A percentile compares a stretch with the other conserved stretches of the same genome.
These are phyloP conservation scores for Timema podura DNA, from an alignment of 2,888 invertebrate genomes.

Conservation along the genomic window DNA sequence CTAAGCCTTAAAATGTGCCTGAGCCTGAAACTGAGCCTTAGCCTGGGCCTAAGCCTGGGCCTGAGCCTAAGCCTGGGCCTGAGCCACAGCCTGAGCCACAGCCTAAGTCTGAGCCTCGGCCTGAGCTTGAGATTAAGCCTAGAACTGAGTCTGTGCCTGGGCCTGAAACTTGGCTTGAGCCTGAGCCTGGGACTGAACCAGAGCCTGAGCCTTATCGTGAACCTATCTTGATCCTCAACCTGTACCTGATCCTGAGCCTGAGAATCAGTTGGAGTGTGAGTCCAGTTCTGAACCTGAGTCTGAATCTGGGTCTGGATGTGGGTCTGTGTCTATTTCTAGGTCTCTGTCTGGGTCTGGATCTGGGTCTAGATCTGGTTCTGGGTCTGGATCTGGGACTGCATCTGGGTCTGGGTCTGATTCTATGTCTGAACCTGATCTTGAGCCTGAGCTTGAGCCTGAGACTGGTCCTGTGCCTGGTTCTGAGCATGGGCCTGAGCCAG, in stretches of 20 bases:
- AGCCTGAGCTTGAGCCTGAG: constrained; percentile 17
- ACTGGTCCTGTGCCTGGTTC: background rate
- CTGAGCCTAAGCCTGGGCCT: constrained; percentile 33
- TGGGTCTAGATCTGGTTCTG: constrained; percentile 31
- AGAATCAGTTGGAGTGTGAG: background rate
- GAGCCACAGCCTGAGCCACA: background rate
- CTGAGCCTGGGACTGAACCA: constrained; percentile 9
- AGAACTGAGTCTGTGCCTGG: constrained; percentile 30
- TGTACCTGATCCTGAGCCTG: background rate
- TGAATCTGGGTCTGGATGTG: constrained; percentile 32
- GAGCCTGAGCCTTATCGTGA: background rate
- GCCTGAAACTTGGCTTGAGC: constrained; percentile 16
- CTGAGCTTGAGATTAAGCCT: constrained; percentile 12
- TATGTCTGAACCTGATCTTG: constrained; percentile 31
- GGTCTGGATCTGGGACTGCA: constrained; percentile 29
- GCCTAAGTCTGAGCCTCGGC: background rate
- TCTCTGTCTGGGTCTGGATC: constrained; percentile 29
- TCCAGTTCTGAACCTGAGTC: background rate
- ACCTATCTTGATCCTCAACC: background rate
- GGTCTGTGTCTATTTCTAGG: constrained; percentile 32
- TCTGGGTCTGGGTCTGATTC: constrained; percentile 31
- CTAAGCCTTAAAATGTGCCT: constrained; percentile 8
- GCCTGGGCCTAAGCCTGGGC: constrained; percentile 32
- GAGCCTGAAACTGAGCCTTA: constrained; percentile 18
- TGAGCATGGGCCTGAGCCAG: constrained; percentile 18